A percentile compares a stretch with the other conserved stretches of the same genome.
phyloP scores from a whole-genome alignment of 2,888 invertebrate species.

The Chloroclysta siterata region DNA sequence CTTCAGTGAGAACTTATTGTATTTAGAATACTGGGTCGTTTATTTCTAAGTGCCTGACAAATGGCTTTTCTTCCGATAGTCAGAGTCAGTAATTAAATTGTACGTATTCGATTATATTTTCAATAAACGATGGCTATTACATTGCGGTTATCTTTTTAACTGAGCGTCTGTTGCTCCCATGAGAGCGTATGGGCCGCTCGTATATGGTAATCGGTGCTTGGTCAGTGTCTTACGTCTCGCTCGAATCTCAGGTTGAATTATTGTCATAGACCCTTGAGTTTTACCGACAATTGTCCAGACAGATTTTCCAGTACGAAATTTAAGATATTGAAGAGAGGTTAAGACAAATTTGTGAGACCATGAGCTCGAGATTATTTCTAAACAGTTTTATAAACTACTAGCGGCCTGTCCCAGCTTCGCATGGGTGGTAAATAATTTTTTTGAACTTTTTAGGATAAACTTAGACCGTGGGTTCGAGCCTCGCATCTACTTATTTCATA shows the following conservation, averaged over 20 bases:
- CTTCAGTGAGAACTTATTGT: slow-evolving; percentile 12
- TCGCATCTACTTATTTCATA: too few relatives aligned
- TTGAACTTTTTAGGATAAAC: too few relatives aligned
- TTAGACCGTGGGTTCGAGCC: too few relatives aligned
- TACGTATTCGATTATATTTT: slow-evolving; percentile 57
- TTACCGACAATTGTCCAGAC: slow-evolving; percentile 7
- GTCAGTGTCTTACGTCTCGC: slow-evolving; percentile 53
- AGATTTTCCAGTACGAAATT: too few relatives aligned
- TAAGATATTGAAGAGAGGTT: too few relatives aligned
- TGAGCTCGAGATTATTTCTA: too few relatives aligned
- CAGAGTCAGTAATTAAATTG: slow-evolving; percentile 49
- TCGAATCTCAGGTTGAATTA: slow-evolving; percentile 47
- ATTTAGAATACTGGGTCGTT: slow-evolving; percentile 32
- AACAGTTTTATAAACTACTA: too few relatives aligned
- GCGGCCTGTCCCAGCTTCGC: too few relatives aligned
- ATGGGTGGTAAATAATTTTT: too few relatives aligned
- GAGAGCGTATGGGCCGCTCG: slow-evolving; percentile 43
- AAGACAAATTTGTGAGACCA: too few relatives aligned
- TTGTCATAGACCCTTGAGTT: slow-evolving; percentile 34
- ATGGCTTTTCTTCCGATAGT: slow-evolving; percentile 30
- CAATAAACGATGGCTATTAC: slow-evolving; percentile 56
- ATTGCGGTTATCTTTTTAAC: slow-evolving; percentile 58
- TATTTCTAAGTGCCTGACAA: slow-evolving; percentile 25
- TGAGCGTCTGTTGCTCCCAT: slow-evolving; percentile 53
- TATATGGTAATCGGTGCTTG: slow-evolving; percentile 63